Evolutionary conservation across 2,888 invertebrate genomes (phyloP), one percentile per base, ranked within the genome.

Genomic region (Cetonia aurata): DNA sequence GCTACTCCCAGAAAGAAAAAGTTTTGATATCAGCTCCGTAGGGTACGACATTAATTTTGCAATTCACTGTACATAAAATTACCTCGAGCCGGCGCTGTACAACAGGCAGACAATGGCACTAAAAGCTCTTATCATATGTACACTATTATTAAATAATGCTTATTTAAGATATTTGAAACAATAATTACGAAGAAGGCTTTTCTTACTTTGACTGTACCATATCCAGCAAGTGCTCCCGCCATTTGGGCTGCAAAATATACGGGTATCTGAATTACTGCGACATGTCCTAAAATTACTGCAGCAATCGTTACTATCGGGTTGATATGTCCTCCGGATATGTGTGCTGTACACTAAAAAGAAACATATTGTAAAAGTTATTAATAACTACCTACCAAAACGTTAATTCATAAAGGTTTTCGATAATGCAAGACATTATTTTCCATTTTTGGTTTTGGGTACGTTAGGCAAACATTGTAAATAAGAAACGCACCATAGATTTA

Each of bases 231-330:
- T 9, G 89, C 91, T 4, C 94, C 95, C 4, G 89, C 78, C 73
- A 90, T 84, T 83, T 95, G 92, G 6, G 87, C 91, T 0, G 90
- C 79, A 1, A 90, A 79, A 79, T 92, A 94, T 19, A 89, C 81
- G 0, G 88, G 83, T 0, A 89, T 90, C 42, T 87, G 83, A 19
- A 83, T 78, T 6, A 89, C 77, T 1, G 89, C 85, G 71, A 88
- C 86, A 44, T 85, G 83, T 0, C 91, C 91, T 78, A 89, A 86
- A n/a, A 91, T 83, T 2, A 89, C 85, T 0, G 92, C 89, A 0
- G 90, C 90, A n/a, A 92, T 82, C 0, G 93, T 92, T 0, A 94
- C 91, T 0, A 91, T 88, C 0, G 94, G 94, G 82, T 94, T 94
- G 79, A 94, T 86, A 79, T 92, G 93, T 0, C 92, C 91, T 48